Evolutionary conservation across 2,113 vertebrate genomes (phyloP).

Genomic region (Brienomyrus brachyistius): DNA sequence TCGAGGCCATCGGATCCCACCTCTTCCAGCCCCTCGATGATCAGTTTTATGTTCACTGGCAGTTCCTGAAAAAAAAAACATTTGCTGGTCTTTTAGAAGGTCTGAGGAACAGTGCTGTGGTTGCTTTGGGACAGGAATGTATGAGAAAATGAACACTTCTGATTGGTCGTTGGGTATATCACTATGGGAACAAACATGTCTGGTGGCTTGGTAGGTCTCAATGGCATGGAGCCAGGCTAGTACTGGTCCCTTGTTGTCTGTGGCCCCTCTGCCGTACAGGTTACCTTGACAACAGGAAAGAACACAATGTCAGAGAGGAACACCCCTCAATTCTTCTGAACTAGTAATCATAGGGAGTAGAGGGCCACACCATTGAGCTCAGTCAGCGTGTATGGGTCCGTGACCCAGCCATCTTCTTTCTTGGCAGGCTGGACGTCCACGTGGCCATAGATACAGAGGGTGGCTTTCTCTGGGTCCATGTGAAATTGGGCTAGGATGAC

Average conservation of each 20-base stretch:
- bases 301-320: neutral
- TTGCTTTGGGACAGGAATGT: neutral
- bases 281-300: slow-evolving; percentile 51
- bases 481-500: slow-evolving; percentile 59
- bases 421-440: slow-evolving; percentile 68
- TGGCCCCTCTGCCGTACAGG: slow-evolving; percentile 63
- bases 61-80: slow-evolving; percentile 45
- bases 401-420: slow-evolving; percentile 60
- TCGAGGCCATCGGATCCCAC: slow-evolving; percentile 60
- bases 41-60: slow-evolving; percentile 66
- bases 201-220: slow-evolving; percentile 48
- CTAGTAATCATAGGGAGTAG: neutral
- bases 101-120: neutral
- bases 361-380: slow-evolving; percentile 53
- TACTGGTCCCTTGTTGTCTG: slow-evolving; percentile 71
- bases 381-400: slow-evolving; percentile 53
- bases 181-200: slow-evolving; percentile 46
- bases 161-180: neutral
- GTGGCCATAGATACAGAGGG: slow-evolving; percentile 68
- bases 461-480: slow-evolving; percentile 52
- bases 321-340: neutral
- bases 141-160: neutral
- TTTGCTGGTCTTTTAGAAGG: neutral
- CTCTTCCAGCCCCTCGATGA: slow-evolving; percentile 73
- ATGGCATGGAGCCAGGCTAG: slow-evolving; percentile 67